phyloP scores from a whole-genome alignment of 2,888 invertebrate genomes.

The Parapristionchus giblindavisi region DNA sequence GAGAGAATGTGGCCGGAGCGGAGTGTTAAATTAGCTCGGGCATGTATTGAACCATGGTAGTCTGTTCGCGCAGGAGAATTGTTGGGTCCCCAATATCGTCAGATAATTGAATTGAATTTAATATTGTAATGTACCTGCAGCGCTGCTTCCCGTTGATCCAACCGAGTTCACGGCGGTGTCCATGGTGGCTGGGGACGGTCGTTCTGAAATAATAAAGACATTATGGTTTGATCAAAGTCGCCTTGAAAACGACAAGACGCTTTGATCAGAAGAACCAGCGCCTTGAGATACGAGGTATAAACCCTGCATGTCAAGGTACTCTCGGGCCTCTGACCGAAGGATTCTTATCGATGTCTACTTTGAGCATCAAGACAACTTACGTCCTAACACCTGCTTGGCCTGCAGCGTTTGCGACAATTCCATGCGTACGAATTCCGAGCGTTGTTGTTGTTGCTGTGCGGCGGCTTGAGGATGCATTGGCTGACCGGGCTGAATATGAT shows the following conservation, averaged over 20 bases:
- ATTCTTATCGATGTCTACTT: not conserved
- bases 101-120: no score
- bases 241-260: not conserved
- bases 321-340: not conserved
- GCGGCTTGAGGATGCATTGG: no score
- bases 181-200: conserved; percentile 14
- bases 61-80: no score
- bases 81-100: no score
- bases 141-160: conserved; percentile 28
- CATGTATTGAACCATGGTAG: no score
- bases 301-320: not conserved
- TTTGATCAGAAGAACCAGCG: not conserved
- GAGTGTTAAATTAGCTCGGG: no score
- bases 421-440: conserved; percentile 30
- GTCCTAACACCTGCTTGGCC: conserved; percentile 27
- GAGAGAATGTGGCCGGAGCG: no score
- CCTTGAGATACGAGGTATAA: not conserved
- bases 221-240: not conserved
- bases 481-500: conserved; percentile 27
- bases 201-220: conserved; percentile 16
- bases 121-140: no score
- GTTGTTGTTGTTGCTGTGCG: not conserved
- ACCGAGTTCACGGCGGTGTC: conserved; percentile 16
- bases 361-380: not conserved
- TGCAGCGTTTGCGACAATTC: conserved; percentile 19